Evolutionary conservation across 2,888 invertebrate species (phyloP), one percentile per base, ranked within the genome.

Genomic region (Leptopterna dolabrata): DNA sequence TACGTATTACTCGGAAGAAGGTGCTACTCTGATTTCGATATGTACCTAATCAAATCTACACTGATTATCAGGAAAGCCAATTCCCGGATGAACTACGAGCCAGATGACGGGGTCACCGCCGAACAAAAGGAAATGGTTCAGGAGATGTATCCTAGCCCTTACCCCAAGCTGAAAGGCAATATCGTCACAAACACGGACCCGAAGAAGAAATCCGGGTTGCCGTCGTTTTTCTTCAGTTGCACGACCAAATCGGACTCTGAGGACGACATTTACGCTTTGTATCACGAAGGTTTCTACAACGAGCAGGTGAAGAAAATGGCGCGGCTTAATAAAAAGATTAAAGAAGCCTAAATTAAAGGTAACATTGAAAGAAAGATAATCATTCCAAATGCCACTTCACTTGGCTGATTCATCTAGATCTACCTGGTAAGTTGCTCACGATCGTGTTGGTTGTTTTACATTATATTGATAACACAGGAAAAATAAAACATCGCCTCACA

Each of bases 211-310:
- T n/a, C 3, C 0, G 30, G 7, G 13, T 47, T 85, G 14, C 85
- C 85, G 1, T 29, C 85, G 13, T 85, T 85, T 29, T 85, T 73
- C 47, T 85, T 85, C 76, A 71, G 30, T 14, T 29, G 41, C 19
- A 36, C 45, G 0, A 30, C 29, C 16, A 73, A 73, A 45, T 27
- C 85, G 0, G 76, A 85, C 47, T 43, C 73, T 3, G 85, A 73
- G 45, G 85, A 85, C 14, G 85, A 85, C 76, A 29, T 85, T 11
- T 85, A 73, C 47, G 51, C 71, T 45, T 16, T 11, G 19, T 85
- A 43, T n/a, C 85, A 85, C 29, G 73, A 85, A 47, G 85, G 85
- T 9, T 85, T 85, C 29, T 45, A 45, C 45, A 76, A 85, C 45
- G 85, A 85, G 45, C 45, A 36, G 16, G 55, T 51, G 55, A 55